phyloP scores from a whole-genome alignment of 35 echinoderm and acorn worm genomes.

The Chiridota heheva region DNA sequence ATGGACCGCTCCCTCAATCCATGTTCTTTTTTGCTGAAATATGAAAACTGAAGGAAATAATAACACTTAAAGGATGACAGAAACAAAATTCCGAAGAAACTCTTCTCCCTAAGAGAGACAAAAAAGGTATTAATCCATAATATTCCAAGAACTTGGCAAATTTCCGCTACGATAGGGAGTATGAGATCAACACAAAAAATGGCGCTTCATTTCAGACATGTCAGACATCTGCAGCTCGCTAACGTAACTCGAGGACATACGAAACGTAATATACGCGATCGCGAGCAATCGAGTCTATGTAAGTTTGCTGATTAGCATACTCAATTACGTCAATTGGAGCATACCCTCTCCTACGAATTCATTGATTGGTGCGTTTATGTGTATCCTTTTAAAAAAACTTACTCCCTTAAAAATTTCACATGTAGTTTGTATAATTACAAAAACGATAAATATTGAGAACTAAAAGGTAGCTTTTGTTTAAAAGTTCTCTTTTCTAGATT shows the following conservation, averaged over 20 bases:
- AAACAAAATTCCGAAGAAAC: no score
- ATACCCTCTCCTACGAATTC: constrained; percentile 39
- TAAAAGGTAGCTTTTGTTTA: no score
- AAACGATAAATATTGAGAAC: no score
- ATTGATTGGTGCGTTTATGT: constrained; percentile 14
- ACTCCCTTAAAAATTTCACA: background rate
- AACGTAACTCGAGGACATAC: no score
- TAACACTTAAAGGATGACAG: no score
- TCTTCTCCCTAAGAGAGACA: background rate
- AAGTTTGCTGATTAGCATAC: constrained; percentile 48
- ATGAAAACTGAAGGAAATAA: background rate
- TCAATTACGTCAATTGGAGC: constrained; percentile 9
- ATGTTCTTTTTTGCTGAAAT: background rate
- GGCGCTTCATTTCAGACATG: constrained; percentile 41
- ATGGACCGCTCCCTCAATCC: constrained; percentile 34
- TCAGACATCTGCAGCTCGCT: no score
- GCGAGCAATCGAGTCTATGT: constrained; percentile 27
- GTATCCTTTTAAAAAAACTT: background rate
- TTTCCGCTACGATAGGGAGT: background rate
- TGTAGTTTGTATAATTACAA: no score
- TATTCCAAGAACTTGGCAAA: background rate
- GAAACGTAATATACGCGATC: background rate
- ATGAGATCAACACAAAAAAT: constrained; percentile 10
- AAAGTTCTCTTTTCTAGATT: no score
- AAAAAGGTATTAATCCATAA: background rate